Base-by-base conservation (phyloP, 2,888 invertebrate species). In the Thera obeliscata region DNA sequence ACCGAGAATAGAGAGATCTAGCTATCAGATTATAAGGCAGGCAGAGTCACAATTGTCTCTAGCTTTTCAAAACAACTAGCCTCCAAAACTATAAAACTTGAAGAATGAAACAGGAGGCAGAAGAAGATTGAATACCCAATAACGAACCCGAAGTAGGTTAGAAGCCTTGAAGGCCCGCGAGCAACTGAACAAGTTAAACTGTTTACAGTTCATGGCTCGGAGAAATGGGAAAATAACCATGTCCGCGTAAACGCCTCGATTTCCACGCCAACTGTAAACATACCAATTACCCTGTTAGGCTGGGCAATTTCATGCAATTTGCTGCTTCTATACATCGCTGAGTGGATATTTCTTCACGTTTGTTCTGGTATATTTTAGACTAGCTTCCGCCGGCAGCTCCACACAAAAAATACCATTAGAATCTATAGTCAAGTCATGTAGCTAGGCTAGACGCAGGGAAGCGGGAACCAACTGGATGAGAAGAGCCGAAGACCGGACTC, bases 181-280 rank as follows among this genome's bases (percentile, higher is more conserved):
- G 12, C 65, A 58, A 62, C 64, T 61, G 60, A 61, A 61, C 56
- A 11, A n/a, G 41, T 38, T 38, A 4, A 4, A 7, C 7, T 43
- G 43, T 43, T 52, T 49, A 61, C 54, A 58, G 55, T 55, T 46
- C 50, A 60, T 12, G 38, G 55, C 58, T 64, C 67, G 55, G 56
- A 61, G 61, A 68, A 68, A 68, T 69, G 61, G 57, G 55, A 58
- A 61, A 69, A 69, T 61, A 43, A 59, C 43, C 60, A 54, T 61
- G 52, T 61, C 46, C 48, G 12, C 9, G 57, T 61, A 64, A 68
- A 58, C 64, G 58, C 55, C 65, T 65, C 62, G 65, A 62, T 62
- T 59, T 46, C 56, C 62, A 43, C 36, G 36, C 49, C 41, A 54
- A 54, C 38, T 43, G 46, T 65, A 62, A 69, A 65, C 65, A 62